Evolutionary conservation across 2,797 vertebrate genomes (phyloP).

Genomic region (Glyptemys insculpta): DNA sequence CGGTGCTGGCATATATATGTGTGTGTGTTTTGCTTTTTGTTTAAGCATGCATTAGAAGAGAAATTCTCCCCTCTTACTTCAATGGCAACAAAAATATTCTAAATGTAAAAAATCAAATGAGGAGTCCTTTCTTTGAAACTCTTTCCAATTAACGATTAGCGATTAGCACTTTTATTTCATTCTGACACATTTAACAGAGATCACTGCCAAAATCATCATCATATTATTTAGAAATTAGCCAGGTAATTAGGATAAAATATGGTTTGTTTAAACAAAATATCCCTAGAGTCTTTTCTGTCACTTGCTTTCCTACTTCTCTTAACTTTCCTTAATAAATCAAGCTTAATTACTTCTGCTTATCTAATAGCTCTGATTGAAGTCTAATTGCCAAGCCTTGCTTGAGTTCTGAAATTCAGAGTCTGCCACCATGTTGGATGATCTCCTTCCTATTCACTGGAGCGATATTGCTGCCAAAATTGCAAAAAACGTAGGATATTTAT

Average conservation of each 20-base stretch:
- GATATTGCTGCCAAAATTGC: neutral
- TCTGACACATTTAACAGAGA: neutral
- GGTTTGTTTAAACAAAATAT: neutral
- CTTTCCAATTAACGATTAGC: neutral
- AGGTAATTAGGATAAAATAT: neutral
- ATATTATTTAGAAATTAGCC: neutral
- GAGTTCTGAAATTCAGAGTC: neutral
- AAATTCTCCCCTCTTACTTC: neutral
- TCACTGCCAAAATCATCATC: neutral
- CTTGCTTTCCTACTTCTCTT: neutral
- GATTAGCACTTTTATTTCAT: neutral
- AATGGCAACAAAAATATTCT: neutral
- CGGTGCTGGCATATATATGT: neutral
- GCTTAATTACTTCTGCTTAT: neutral
- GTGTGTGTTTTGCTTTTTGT: neutral
- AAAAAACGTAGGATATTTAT: neutral
- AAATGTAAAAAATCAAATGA: neutral
- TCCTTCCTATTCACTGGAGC: neutral
- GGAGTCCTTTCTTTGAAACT: neutral
- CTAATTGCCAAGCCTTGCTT: neutral
- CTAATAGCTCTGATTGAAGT: neutral
- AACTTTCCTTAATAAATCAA: neutral
- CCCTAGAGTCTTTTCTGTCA: neutral
- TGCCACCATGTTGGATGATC: neutral
- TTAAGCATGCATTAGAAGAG: neutral